A percentile compares a stretch with the other conserved stretches of the same genome.
Evolutionary conservation across 1,140 invertebrate species (phyloP).

Genomic region (Neodiprion pinetum): DNA sequence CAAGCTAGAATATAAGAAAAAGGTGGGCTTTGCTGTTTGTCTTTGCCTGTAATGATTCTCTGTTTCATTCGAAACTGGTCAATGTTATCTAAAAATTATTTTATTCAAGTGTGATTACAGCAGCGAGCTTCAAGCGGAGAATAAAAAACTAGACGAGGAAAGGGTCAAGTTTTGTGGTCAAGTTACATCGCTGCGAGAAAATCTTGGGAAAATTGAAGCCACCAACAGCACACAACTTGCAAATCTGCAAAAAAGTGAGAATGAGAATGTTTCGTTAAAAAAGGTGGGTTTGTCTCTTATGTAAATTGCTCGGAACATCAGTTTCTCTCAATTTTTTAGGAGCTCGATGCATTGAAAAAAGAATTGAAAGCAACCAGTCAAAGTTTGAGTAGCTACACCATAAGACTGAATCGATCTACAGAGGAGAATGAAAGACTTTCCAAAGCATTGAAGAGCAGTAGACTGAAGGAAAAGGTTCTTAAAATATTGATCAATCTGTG

Average conservation of each 20-base stretch:
- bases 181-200: conserved; percentile 47
- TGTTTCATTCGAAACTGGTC: conserved; percentile 10
- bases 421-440: conserved; percentile 61
- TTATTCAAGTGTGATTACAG: conserved; percentile 45
- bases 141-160: conserved; percentile 48
- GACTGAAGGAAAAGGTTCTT: conserved; percentile 61
- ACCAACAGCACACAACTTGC: conserved; percentile 39
- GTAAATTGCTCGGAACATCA: conserved; percentile 16
- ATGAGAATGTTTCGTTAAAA: conserved; percentile 55
- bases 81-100: conserved; percentile 20
- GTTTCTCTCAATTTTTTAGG: conserved; percentile 33
- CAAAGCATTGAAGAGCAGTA: conserved; percentile 49
- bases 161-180: conserved; percentile 57
- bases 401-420: conserved; percentile 56
- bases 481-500: conserved; percentile 4
- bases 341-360: conserved; percentile 58
- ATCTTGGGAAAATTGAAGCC: conserved; percentile 55
- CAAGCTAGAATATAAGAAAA: conserved; percentile 55
- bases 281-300: conserved; percentile 45
- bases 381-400: conserved; percentile 48
- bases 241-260: conserved; percentile 50
- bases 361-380: conserved; percentile 55
- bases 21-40: conserved; percentile 39
- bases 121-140: conserved; percentile 55
- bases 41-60: conserved; percentile 7